Evolutionary conservation across 2,888 invertebrate genomes (phyloP).

Genomic region (Lithophane socia): DNA sequence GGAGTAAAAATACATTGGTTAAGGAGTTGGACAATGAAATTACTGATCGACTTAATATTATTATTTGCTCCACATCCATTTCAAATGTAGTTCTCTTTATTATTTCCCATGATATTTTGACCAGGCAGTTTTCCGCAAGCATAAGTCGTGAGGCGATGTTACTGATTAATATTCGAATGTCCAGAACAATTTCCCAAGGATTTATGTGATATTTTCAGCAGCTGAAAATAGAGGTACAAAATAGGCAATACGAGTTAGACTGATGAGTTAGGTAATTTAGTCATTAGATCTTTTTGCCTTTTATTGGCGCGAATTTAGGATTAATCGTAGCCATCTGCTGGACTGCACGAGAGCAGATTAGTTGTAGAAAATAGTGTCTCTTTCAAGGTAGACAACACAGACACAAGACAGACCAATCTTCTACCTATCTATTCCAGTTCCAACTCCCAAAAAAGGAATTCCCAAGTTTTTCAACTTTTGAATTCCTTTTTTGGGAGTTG

Average conservation of each 20-base stretch:
- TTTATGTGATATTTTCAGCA: slow-evolving; percentile 7
- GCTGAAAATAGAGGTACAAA: not conserved
- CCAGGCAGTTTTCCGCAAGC: slow-evolving; percentile 30
- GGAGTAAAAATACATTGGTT: not conserved
- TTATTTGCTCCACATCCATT: slow-evolving; percentile 25
- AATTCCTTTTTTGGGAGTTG: not conserved
- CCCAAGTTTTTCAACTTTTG: no score
- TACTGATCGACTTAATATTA: slow-evolving; percentile 1
- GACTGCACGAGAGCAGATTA: not conserved
- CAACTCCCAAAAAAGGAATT: no score
- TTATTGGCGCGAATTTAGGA: not conserved
- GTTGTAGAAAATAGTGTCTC: not conserved
- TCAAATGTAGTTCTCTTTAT: slow-evolving; percentile 6
- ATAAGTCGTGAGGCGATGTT: slow-evolving; percentile 5
- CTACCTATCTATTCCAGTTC: not conserved
- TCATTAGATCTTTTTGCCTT: not conserved
- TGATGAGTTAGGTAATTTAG: no score
- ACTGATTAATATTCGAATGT: slow-evolving; percentile 10
- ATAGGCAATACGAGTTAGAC: not conserved
- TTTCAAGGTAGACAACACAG: no score
- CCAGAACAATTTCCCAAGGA: slow-evolving; percentile 14
- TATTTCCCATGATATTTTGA: slow-evolving; percentile 51
- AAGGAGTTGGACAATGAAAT: not conserved
- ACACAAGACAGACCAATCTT: not conserved
- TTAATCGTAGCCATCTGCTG: not conserved